These are phyloP conservation scores for Scalopus aquaticus DNA, from an alignment of 2,113 vertebrate species.

Conservation along the genomic window DNA sequence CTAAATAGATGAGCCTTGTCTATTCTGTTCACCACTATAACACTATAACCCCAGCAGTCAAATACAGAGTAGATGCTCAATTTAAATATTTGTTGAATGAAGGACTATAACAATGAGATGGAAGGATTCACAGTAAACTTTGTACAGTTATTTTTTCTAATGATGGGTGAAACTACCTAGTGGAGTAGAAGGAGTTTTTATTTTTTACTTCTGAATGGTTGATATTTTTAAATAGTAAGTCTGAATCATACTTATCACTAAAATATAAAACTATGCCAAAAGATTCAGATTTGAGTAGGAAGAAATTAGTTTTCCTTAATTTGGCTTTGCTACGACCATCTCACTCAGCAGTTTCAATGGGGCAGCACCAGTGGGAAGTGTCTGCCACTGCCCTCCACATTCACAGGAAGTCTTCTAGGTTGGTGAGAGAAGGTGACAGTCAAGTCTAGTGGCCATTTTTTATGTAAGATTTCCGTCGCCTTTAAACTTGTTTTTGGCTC, in stretches of 20 bases:
- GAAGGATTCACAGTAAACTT: neutral
- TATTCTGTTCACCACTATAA: neutral
- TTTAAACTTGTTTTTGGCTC: conserved; percentile 37
- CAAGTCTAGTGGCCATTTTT: neutral
- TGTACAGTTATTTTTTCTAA: neutral
- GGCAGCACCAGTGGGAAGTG: neutral
- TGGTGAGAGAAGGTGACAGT: neutral
- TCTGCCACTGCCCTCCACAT: neutral
- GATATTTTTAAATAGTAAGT: neutral
- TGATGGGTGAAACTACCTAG: neutral
- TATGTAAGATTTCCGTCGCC: neutral
- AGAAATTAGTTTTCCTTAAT: neutral
- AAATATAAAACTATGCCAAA: neutral
- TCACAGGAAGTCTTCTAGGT: neutral
- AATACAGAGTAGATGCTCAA: neutral
- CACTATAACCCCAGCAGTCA: neutral
- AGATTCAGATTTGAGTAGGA: neutral
- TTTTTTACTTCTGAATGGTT: conserved; percentile 16
- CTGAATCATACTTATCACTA: neutral
- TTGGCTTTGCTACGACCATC: neutral
- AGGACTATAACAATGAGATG: neutral
- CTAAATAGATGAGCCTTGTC: neutral
- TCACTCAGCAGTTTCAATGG: neutral
- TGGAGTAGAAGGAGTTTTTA: neutral
- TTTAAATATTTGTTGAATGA: neutral